These are phyloP conservation scores for Ptyas mucosa DNA, from an alignment of 2,113 vertebrate species.

Conservation along the genomic window DNA sequence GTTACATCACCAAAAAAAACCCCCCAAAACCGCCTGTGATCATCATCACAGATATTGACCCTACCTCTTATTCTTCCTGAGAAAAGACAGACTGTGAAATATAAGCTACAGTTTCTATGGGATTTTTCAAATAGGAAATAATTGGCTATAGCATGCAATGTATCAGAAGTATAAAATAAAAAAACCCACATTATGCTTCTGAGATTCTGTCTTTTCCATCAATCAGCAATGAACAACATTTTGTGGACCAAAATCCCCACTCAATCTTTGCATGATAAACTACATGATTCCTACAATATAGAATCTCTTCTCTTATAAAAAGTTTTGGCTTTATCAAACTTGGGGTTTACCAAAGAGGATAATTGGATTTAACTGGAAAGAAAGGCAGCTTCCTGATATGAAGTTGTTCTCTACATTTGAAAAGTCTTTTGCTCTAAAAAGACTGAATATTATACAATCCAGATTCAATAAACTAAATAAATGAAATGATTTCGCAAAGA, in stretches of 20 bases:
- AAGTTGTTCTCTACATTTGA: background rate
- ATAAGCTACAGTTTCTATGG: background rate
- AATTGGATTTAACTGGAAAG: background rate
- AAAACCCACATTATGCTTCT: background rate
- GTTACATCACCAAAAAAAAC: background rate
- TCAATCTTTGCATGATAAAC: background rate
- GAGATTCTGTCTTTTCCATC: too few relatives aligned
- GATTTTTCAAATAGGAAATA: background rate
- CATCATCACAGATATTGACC: background rate
- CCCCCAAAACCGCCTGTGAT: background rate
- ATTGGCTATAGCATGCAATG: background rate
- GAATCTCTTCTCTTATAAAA: background rate
- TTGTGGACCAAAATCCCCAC: background rate
- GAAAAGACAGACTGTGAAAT: background rate
- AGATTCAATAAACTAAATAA: background rate
- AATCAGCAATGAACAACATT: background rate
- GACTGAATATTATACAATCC: background rate
- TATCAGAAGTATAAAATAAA: background rate
- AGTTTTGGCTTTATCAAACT: background rate
- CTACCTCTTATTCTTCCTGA: background rate
- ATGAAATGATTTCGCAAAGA: background rate
- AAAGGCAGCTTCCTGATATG: background rate
- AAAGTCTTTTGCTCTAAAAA: background rate
- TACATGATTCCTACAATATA: background rate
- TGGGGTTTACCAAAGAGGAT: background rate